Conservation (phyloP, 2,888 invertebrate genomes). For the Drosophila putrida region DNA sequence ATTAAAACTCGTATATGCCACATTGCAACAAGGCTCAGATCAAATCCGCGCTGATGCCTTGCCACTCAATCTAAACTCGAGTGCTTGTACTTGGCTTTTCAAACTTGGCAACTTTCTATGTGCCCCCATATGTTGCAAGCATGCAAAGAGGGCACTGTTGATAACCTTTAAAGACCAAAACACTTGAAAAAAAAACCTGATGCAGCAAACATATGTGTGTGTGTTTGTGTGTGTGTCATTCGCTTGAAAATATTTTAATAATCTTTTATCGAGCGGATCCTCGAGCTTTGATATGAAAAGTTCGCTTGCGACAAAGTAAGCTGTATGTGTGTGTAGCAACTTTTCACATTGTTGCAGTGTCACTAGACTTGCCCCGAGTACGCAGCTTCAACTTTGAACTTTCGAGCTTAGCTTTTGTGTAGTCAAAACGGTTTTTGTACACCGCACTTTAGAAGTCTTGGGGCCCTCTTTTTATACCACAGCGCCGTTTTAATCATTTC, state of each 20-base stretch:
- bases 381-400: constrained; percentile 69
- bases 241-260: constrained; percentile 81
- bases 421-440: neutral
- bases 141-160: constrained; percentile 2
- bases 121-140: constrained; percentile 22
- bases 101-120: constrained; percentile 36
- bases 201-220: constrained; percentile 39
- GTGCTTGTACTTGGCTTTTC: constrained; percentile 50
- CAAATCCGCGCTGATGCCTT: constrained; percentile 19
- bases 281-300: constrained; percentile 46
- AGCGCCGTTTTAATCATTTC: constrained; percentile 59
- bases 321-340: constrained; percentile 7
- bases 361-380: constrained; percentile 64
- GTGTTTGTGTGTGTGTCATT: constrained; percentile 52
- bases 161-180: constrained; percentile 37
- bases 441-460: neutral
- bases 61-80: constrained; percentile 34
- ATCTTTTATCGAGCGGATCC: constrained; percentile 73
- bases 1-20: neutral
- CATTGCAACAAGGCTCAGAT: constrained; percentile 15
- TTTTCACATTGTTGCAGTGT: constrained; percentile 65
- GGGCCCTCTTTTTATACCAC: neutral
- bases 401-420: constrained; percentile 25
- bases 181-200: constrained; percentile 68
- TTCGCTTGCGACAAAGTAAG: constrained; percentile 20